phyloP scores from a whole-genome alignment of 2,797 vertebrate genomes.

The Gymnoscopelus braueri region DNA sequence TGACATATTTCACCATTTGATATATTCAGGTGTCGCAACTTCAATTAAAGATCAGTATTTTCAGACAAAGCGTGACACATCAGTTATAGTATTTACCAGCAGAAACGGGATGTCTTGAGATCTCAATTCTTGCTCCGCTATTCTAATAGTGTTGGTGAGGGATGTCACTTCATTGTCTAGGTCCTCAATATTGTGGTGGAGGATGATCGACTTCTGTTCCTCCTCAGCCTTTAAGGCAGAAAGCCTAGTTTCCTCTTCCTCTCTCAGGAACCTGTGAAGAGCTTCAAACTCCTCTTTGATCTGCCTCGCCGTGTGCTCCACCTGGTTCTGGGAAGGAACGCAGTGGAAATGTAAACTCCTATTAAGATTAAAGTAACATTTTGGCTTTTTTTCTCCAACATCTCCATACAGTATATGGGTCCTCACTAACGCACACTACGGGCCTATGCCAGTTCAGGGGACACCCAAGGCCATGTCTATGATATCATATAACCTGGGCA shows the following conservation, averaged over 20 bases:
- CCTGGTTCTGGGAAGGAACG: conserved; percentile 73
- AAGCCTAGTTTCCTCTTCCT: conserved; percentile 77
- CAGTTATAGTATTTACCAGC: conserved; percentile 62
- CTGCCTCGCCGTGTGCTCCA: conserved; percentile 74
- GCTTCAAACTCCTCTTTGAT: conserved; percentile 80
- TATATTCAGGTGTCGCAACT: not conserved
- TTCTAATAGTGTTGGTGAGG: conserved; percentile 75
- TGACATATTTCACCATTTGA: conserved; percentile 1
- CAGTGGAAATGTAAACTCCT: conserved; percentile 15
- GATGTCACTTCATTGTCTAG: conserved; percentile 70
- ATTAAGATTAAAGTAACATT: conserved; percentile 9
- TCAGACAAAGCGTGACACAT: not conserved
- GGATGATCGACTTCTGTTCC: conserved; percentile 70
- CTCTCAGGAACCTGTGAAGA: conserved; percentile 76
- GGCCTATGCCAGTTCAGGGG: too few species aligned
- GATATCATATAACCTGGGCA: too few species aligned
- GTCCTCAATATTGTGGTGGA: conserved; percentile 72
- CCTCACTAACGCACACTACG: too few species aligned
- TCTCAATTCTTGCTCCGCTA: conserved; percentile 79
- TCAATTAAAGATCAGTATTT: not conserved
- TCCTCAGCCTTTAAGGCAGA: conserved; percentile 74
- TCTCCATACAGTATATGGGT: too few species aligned
- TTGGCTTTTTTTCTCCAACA: not conserved
- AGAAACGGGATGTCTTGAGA: conserved; percentile 77
- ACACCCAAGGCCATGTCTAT: too few species aligned